Evolutionary conservation across 2,797 vertebrate genomes (phyloP).

Genomic region (Syncerus caffer): DNA sequence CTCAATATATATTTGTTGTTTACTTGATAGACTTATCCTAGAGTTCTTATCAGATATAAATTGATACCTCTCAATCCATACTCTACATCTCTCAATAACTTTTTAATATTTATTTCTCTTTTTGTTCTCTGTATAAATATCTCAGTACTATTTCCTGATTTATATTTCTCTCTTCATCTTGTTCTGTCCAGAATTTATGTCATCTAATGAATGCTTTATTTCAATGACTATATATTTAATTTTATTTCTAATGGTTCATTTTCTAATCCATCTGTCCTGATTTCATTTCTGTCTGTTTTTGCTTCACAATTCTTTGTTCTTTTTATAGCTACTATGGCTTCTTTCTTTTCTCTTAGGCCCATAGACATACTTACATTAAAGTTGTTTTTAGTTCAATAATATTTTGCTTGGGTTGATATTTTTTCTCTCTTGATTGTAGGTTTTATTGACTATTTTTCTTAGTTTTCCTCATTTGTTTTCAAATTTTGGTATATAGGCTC

Average conservation of each 20-base stretch:
- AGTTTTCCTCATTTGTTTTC: not conserved
- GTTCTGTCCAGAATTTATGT: slow-evolving; percentile 9
- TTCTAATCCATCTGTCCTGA: not conserved
- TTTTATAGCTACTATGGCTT: not conserved
- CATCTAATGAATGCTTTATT: not conserved
- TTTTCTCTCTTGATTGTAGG: not conserved
- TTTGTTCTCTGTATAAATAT: not conserved
- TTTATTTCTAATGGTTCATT: slow-evolving; percentile 17
- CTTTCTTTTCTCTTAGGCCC: not conserved
- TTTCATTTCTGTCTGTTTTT: slow-evolving; percentile 6
- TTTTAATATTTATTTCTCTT: not conserved
- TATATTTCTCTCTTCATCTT: not conserved
- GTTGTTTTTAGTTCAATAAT: slow-evolving; percentile 12
- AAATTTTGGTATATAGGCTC: not conserved
- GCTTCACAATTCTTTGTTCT: not conserved
- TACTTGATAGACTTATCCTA: not conserved
- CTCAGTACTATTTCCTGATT: not conserved
- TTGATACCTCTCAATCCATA: not conserved
- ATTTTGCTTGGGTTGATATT: not conserved
- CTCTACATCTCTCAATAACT: not conserved
- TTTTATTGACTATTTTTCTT: not conserved
- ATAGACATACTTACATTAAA: slow-evolving; percentile 3
- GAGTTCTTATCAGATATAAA: not conserved
- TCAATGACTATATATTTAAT: slow-evolving; percentile 9
- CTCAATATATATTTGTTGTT: not conserved